A percentile compares a stretch with the other conserved stretches of the same genome.
Evolutionary conservation across 2,797 vertebrate species (phyloP).

Genomic region (Tympanoctomys barrerae): DNA sequence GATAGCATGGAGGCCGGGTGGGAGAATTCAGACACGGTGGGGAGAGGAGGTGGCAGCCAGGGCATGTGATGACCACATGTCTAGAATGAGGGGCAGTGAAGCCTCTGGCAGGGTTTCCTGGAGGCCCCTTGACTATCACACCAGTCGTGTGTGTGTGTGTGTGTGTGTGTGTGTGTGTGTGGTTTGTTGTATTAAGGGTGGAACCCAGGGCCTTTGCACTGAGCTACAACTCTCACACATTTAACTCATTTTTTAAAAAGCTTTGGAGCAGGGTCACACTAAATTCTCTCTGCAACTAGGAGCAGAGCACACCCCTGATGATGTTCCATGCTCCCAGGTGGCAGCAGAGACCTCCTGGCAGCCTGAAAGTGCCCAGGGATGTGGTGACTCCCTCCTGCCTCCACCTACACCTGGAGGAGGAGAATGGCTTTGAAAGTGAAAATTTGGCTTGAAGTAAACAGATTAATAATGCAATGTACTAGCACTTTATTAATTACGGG

Average conservation of each 20-base stretch:
- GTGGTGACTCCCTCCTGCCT: constrained; percentile 58
- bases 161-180: background rate
- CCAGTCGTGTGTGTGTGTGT: background rate
- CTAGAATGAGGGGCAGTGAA: background rate
- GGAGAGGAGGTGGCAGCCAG: background rate
- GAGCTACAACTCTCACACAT: background rate
- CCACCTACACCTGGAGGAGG: constrained; percentile 67
- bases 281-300: background rate
- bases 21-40: background rate
- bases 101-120: background rate
- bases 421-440: constrained; percentile 80
- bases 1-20: background rate
- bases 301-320: fast-evolving
- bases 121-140: background rate
- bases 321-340: background rate
- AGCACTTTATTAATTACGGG: constrained; percentile 87
- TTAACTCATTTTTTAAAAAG: background rate
- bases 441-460: constrained; percentile 87
- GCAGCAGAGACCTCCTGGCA: background rate
- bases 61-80: fast-evolving
- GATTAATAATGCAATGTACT: constrained; percentile 84
- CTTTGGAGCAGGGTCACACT: background rate
- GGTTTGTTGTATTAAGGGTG: background rate
- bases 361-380: constrained; percentile 63
- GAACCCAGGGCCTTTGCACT: background rate